phyloP scores from a whole-genome alignment of 2,797 vertebrate genomes.

The Cyprinella venusta region DNA sequence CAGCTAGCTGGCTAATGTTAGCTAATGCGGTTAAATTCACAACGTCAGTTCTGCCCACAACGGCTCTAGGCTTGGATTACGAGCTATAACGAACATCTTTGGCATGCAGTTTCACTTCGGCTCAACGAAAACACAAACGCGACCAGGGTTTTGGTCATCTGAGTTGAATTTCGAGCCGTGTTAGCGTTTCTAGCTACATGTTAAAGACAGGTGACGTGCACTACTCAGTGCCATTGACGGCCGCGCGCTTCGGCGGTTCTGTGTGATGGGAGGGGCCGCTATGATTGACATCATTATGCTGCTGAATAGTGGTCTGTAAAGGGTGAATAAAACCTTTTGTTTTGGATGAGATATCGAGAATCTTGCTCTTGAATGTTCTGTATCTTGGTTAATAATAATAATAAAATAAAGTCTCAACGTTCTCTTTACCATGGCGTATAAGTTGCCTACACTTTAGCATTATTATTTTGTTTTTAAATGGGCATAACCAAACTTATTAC shows the following conservation, averaged over 20 bases:
- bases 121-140: background rate
- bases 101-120: slow-evolving; percentile 35
- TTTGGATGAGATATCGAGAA: background rate
- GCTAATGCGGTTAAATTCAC: slow-evolving; percentile 71
- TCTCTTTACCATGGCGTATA: background rate
- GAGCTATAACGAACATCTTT: slow-evolving; percentile 74
- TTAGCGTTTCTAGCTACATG: slow-evolving; percentile 74
- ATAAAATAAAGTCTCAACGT: background rate
- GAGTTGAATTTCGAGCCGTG: slow-evolving; percentile 34
- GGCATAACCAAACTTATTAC: background rate
- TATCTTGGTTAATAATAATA: background rate
- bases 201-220: slow-evolving; percentile 80
- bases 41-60: slow-evolving; percentile 72
- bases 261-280: slow-evolving; percentile 42
- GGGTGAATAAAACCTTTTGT: background rate
- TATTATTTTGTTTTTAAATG: background rate
- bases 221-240: slow-evolving; percentile 61
- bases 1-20: slow-evolving; percentile 71
- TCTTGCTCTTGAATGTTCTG: background rate
- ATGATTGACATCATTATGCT: slow-evolving; percentile 56
- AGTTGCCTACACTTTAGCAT: background rate
- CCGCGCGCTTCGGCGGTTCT: slow-evolving; percentile 46
- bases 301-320: background rate
- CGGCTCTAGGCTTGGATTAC: slow-evolving; percentile 69
- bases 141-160: background rate